phyloP scores from a whole-genome alignment of 2,113 vertebrate species.

The Athene noctua region DNA sequence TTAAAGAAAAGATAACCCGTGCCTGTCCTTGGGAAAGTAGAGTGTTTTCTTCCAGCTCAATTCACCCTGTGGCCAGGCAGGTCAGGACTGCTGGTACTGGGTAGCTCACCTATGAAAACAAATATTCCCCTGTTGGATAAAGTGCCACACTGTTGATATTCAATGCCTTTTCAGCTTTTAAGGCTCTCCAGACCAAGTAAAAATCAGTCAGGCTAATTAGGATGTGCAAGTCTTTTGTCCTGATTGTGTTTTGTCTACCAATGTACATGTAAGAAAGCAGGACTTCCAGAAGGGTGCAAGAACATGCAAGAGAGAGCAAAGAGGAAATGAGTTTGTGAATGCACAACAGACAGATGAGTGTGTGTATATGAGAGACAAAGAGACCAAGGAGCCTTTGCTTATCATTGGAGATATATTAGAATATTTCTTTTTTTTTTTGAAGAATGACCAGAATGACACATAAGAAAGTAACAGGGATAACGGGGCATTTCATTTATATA shows the following conservation, averaged over 20 bases:
- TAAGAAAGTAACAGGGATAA: neutral
- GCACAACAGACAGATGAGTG: neutral
- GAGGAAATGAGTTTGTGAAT: neutral
- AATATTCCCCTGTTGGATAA: conserved; percentile 64
- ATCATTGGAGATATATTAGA: neutral
- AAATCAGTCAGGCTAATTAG: conserved; percentile 18
- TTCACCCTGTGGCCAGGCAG: conserved; percentile 52
- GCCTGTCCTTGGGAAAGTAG: conserved; percentile 45
- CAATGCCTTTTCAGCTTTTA: conserved; percentile 58
- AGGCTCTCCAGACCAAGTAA: neutral
- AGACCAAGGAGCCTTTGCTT: neutral
- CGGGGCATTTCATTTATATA: neutral
- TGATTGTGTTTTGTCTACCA: neutral
- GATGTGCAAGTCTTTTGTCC: neutral
- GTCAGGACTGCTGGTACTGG: conserved; percentile 56
- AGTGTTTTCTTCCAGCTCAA: conserved; percentile 50
- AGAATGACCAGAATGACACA: neutral
- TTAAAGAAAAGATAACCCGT: conserved; percentile 64
- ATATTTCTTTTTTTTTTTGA: neutral
- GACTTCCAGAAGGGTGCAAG: neutral
- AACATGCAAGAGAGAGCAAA: neutral
- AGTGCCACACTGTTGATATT: conserved; percentile 39
- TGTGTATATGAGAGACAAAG: neutral
- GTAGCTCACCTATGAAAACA: conserved; percentile 68
- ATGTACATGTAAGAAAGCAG: neutral